Percentiles rank a stretch among this genome's conserved stretches.
phyloP scores from a whole-genome alignment of 2,888 invertebrate genomes.

The Eulithis testata region DNA sequence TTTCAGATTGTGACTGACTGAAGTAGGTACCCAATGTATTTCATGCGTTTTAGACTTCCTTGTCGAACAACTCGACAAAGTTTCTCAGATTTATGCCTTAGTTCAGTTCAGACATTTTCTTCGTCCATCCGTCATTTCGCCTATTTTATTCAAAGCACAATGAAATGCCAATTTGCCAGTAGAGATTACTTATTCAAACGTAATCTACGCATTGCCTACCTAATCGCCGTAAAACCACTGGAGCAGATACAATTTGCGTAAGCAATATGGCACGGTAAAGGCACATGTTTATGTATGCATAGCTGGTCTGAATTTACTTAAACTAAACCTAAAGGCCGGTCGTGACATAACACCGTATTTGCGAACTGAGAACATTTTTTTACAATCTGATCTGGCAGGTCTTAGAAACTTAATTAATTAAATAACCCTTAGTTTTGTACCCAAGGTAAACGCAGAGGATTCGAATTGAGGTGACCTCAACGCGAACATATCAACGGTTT shows the following conservation, averaged over 20 bases:
- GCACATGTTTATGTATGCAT: conserved; percentile 43
- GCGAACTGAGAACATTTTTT: conserved; percentile 55
- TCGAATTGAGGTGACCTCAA: conserved; percentile 47
- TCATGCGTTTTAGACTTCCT: conserved; percentile 1
- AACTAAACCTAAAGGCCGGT: conserved; percentile 54
- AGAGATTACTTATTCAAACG: conserved; percentile 25
- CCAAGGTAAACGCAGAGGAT: conserved; percentile 25
- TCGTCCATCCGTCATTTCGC: neutral
- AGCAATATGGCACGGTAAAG: conserved; percentile 46
- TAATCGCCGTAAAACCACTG: conserved; percentile 38
- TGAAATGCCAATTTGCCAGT: conserved; percentile 2
- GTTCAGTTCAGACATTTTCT: neutral
- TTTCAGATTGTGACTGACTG: conserved; percentile 15
- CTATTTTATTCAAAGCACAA: conserved; percentile 4
- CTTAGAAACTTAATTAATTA: conserved; percentile 13
- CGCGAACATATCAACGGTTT: conserved; percentile 34
- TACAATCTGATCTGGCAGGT: conserved; percentile 54
- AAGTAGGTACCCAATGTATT: conserved; percentile 2
- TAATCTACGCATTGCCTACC: conserved; percentile 26
- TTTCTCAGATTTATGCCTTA: conserved; percentile 1
- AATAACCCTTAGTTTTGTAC: neutral
- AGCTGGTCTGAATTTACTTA: conserved; percentile 50
- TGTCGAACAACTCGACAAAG: conserved; percentile 1
- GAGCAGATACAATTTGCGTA: conserved; percentile 46
- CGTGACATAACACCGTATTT: conserved; percentile 48